Evolutionary conservation across 35 echinoderm and acorn worm genomes (phyloP).

Genomic region (Anneissia japonica): DNA sequence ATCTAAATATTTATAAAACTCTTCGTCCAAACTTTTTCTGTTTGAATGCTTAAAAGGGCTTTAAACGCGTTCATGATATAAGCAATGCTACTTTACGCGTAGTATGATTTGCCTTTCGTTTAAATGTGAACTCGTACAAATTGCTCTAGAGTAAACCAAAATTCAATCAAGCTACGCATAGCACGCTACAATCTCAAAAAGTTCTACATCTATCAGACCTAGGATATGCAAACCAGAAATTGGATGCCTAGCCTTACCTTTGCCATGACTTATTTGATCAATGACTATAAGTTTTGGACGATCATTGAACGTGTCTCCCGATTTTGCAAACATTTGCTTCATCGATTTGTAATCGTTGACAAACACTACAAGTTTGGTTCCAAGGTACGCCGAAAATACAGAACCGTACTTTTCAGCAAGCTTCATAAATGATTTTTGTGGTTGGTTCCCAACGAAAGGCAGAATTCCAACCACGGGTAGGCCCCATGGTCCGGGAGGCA

Average conservation of each 20-base stretch:
- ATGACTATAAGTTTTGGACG: conserved; percentile 17
- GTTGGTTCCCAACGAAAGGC: not conserved
- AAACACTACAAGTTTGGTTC: not conserved
- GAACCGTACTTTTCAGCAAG: not conserved
- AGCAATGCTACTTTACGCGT: too few species aligned
- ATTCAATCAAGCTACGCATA: too few species aligned
- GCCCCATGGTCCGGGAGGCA: not conserved
- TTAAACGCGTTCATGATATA: too few species aligned
- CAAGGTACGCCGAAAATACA: not conserved
- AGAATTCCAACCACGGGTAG: not conserved
- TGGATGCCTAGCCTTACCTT: conserved; percentile 28
- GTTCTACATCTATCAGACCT: too few species aligned
- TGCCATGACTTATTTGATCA: conserved; percentile 9
- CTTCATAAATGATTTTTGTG: not conserved
- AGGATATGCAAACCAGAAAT: too few species aligned
- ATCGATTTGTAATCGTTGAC: conserved; percentile 16
- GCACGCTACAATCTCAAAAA: too few species aligned
- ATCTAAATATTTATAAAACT: too few species aligned
- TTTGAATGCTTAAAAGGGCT: too few species aligned
- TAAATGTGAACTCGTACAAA: too few species aligned
- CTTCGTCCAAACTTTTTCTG: too few species aligned
- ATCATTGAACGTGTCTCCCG: conserved; percentile 20
- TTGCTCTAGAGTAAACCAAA: too few species aligned
- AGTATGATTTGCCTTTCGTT: too few species aligned
- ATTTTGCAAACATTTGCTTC: conserved; percentile 12